phyloP scores from a whole-genome alignment of 1,140 invertebrate genomes.

The Scaptomyza graminum region DNA sequence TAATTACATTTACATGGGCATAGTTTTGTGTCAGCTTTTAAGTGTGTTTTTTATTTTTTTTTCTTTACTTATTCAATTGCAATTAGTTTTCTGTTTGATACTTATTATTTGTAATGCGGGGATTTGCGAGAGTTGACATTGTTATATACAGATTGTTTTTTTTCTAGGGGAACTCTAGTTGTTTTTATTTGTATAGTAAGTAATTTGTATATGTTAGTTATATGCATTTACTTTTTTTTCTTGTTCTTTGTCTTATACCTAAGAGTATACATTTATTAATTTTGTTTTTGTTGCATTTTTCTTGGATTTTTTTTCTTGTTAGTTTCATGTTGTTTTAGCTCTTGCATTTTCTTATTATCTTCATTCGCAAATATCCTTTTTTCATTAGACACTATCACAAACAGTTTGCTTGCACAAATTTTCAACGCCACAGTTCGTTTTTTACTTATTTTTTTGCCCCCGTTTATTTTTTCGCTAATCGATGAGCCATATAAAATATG shows the following conservation, averaged over 20 bases:
- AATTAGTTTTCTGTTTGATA: slow-evolving; percentile 13
- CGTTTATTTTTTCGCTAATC: slow-evolving; percentile 24
- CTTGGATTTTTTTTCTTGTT: slow-evolving; percentile 24
- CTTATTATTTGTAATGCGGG: slow-evolving; percentile 24
- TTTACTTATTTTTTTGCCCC: slow-evolving; percentile 2
- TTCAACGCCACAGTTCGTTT: slow-evolving; percentile 15
- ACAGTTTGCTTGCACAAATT: slow-evolving; percentile 64
- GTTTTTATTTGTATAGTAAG: slow-evolving; percentile 24
- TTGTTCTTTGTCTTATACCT: slow-evolving; percentile 49
- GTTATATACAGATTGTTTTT: slow-evolving; percentile 21
- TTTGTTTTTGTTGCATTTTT: slow-evolving; percentile 1
- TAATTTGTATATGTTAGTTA: slow-evolving; percentile 16
- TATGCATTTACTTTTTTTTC: slow-evolving; percentile 27
- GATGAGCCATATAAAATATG: slow-evolving; percentile 31
- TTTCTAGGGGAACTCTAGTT: slow-evolving; percentile 34
- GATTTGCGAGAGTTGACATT: slow-evolving; percentile 38
- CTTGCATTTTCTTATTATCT: slow-evolving; percentile 64
- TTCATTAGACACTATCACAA: slow-evolving; percentile 82
- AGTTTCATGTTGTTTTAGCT: not conserved
- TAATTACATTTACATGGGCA: slow-evolving; percentile 38
- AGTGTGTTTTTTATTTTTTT: slow-evolving; percentile 33
- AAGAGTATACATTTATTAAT: slow-evolving; percentile 65
- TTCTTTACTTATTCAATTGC: slow-evolving; percentile 47
- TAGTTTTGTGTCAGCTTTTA: slow-evolving; percentile 11
- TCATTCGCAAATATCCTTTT: slow-evolving; percentile 74